phyloP scores from a whole-genome alignment of 2,113 vertebrate genomes.

The Oxyruncus cristatus region DNA sequence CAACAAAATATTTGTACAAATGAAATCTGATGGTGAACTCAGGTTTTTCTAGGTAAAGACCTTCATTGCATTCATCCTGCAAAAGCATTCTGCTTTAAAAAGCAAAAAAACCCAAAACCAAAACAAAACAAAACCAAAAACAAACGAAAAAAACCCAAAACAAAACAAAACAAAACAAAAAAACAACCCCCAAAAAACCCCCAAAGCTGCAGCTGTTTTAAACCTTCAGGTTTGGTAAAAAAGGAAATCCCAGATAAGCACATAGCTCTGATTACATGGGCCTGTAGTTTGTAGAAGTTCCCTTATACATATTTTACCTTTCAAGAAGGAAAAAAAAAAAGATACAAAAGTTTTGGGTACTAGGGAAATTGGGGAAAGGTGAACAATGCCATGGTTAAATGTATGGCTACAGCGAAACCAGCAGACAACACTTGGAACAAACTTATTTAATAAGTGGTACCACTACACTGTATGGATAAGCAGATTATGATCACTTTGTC shows the following conservation, averaged over 20 bases:
- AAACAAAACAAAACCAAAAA: no score
- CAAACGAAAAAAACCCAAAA: no score
- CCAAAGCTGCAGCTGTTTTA: background rate
- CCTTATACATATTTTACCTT: background rate
- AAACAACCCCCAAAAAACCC: no score
- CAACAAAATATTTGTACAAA: background rate
- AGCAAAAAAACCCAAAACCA: background rate
- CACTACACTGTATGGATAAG: background rate
- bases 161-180: no score
- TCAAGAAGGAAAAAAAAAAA: background rate
- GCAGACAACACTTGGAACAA: background rate
- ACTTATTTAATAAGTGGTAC: background rate
- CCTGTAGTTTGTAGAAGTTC: background rate
- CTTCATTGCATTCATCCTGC: background rate
- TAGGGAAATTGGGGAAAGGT: background rate
- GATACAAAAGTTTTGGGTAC: background rate
- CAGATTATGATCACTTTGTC: background rate
- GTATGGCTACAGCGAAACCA: background rate
- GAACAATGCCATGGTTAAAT: background rate
- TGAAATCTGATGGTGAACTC: background rate
- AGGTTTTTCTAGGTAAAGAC: background rate
- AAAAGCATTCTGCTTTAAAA: background rate
- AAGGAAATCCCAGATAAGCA: background rate
- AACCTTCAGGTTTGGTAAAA: background rate
- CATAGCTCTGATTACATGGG: background rate